Evolutionary conservation across 2,113 vertebrate species (phyloP), one percentile per base, ranked within the genome.

Genomic region (Anser brachyrhynchus): DNA sequence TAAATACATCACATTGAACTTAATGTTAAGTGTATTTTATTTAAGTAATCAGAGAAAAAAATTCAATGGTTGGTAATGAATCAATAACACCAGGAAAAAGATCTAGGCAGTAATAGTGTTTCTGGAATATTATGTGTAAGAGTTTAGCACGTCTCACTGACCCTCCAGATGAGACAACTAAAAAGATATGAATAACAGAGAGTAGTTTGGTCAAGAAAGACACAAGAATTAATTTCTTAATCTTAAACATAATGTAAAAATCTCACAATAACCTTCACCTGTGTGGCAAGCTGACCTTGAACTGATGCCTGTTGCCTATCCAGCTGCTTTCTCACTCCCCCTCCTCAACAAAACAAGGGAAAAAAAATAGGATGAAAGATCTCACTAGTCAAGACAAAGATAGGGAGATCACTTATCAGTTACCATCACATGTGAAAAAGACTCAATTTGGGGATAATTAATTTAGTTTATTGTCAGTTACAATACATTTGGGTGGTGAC

Each of bases 11-110:
- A 3, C 58, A 73, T 22, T 65, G 39, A 81, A 75, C 88, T 67
- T 69, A 66, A 54, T 52, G 54, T 72, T 81, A 78, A 37, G 25
- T 89, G 7, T 5, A 1, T 59, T 84, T 77, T 71, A 61, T 41
- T 29, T 74, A 39, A 72, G 18, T 62, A 84, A 91, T 69, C 54
- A 87, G 54, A 75, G 49, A 66, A 78, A 87, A 23, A 95, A 92
- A 94, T 82, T 3, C 20, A 73, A 49, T 62, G 11, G 16, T 84
- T 94, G 92, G 89, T 82, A 93, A 78, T 64, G 66, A 64, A 84
- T 73, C 76, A 70, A 41, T 61, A 14, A n/a, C 21, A 46, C 5
- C 18, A 64, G 49, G 22, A 70, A 74, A 82, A 84, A 73, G 3
- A 88, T 21, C 13, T 14, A 74, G 72, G 35, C 9, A 65, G 9